Evolutionary conservation across 2,888 invertebrate genomes (phyloP).

Genomic region (Exocentrus adspersus): DNA sequence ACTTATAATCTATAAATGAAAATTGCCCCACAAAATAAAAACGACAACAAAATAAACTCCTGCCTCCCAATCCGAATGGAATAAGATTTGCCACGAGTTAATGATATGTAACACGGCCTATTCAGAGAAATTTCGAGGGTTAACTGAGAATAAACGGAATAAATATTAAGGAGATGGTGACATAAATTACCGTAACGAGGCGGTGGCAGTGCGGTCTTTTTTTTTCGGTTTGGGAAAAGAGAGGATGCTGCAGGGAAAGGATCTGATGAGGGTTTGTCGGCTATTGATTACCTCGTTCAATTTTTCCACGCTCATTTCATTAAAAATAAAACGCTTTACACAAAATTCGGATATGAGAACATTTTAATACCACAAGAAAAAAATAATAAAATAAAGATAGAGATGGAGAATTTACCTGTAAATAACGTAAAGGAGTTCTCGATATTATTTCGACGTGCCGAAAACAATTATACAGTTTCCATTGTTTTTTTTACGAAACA

Average conservation of each 20-base stretch:
- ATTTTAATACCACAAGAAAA: too few species aligned
- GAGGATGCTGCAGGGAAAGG: not conserved
- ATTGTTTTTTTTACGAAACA: too few species aligned
- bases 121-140: not conserved
- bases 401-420: too few species aligned
- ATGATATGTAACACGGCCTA: not conserved
- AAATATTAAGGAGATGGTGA: not conserved
- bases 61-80: not conserved
- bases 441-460: too few species aligned
- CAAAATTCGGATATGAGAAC: too few species aligned
- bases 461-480: too few species aligned
- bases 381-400: too few species aligned
- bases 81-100: not conserved
- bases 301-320: not conserved
- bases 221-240: not conserved
- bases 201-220: not conserved
- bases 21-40: not conserved
- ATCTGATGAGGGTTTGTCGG: too few species aligned
- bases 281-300: not conserved
- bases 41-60: not conserved
- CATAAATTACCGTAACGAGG: conserved; percentile 1
- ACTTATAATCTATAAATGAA: too few species aligned
- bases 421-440: too few species aligned
- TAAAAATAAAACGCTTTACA: not conserved
- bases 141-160: not conserved